Evolutionary conservation across 1,140 invertebrate genomes (phyloP).

Genomic region (Gonioctena quinquepunctata): DNA sequence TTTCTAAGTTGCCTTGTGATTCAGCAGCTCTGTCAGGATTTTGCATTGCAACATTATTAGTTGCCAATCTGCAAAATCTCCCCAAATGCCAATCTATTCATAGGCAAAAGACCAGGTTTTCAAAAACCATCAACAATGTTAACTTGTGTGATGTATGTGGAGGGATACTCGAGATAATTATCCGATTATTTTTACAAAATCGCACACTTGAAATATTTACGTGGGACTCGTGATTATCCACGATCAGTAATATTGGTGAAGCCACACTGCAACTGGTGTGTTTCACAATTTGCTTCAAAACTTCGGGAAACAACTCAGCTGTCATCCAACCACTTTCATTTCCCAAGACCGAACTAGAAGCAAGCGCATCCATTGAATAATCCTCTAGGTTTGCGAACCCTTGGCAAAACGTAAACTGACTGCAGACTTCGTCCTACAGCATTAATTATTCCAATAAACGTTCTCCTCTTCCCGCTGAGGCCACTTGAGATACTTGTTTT

Average conservation of each 20-base stretch:
- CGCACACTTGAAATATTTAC: constrained; percentile 28
- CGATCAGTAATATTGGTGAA: constrained; percentile 18
- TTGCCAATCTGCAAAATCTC: constrained; percentile 31
- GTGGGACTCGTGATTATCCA: constrained; percentile 56
- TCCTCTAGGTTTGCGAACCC: constrained; percentile 21
- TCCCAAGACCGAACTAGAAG: no score
- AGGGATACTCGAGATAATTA: constrained; percentile 50
- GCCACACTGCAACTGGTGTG: constrained; percentile 15
- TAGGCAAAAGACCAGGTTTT: constrained; percentile 10
- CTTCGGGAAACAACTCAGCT: constrained; percentile 49
- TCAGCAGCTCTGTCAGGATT: background rate
- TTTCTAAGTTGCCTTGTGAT: no score
- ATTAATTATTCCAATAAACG: constrained; percentile 29
- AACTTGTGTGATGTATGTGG: constrained; percentile 51
- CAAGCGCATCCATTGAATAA: constrained; percentile 6
- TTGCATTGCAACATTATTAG: constrained; percentile 6
- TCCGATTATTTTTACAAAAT: constrained; percentile 48
- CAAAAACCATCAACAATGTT: constrained; percentile 47
- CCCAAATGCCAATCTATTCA: constrained; percentile 8
- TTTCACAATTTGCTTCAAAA: constrained; percentile 45
- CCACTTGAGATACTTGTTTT: background rate
- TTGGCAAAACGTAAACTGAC: constrained; percentile 24
- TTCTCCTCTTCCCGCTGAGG: constrained; percentile 4
- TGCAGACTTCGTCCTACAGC: constrained; percentile 23
- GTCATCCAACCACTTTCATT: no score